Conservation (phyloP, 2,113 vertebrate species). For the Ivindomyrus marchei region DNA sequence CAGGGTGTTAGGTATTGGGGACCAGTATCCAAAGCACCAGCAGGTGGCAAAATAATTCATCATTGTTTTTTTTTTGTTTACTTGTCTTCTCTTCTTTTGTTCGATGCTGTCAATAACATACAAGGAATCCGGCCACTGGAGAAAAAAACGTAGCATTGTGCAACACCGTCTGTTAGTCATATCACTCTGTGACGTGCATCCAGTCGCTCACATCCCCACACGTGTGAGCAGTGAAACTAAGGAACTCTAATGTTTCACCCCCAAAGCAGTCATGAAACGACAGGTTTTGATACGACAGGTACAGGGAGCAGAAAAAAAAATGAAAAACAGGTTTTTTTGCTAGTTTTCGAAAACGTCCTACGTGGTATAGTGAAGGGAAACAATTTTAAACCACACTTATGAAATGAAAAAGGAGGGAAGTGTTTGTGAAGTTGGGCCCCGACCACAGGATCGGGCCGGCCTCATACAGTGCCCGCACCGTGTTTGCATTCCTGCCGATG, state of each 20-base stretch:
- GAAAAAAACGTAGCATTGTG: too few species aligned
- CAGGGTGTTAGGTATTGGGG: not conserved
- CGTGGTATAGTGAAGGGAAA: not conserved
- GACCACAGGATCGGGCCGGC: not conserved
- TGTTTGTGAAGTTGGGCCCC: not conserved
- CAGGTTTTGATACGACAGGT: not conserved
- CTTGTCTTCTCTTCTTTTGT: not conserved
- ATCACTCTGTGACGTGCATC: not conserved
- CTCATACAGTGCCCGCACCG: not conserved
- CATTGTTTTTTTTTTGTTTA: not conserved
- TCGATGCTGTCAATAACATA: not conserved
- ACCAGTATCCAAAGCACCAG: not conserved
- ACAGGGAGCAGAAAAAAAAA: not conserved
- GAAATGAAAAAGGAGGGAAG: not conserved
- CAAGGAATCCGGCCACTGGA: not conserved
- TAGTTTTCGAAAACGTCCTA: not conserved
- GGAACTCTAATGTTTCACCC: not conserved
- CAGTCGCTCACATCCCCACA: not conserved
- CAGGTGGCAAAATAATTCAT: not conserved
- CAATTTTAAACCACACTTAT: not conserved
- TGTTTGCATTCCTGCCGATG: constrained; percentile 15
- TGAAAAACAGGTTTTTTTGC: not conserved
- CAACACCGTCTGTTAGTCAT: not conserved
- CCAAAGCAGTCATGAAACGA: not conserved
- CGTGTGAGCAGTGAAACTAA: not conserved